Conservation (phyloP, 2,888 invertebrate species). For the Sesamia inferens region DNA sequence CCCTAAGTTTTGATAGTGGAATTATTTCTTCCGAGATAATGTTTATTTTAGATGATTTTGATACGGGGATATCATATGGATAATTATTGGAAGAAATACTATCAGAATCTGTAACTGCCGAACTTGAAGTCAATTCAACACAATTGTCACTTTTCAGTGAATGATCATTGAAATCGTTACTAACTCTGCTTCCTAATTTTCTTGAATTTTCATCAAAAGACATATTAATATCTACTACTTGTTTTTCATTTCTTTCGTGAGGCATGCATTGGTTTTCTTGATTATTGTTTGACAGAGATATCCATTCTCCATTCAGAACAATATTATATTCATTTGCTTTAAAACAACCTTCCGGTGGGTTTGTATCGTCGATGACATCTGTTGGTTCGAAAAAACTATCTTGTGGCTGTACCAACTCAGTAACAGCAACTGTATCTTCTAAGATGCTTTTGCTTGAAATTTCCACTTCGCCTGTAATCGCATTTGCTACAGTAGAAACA, state of each 20-base stretch:
- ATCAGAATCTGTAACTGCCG: conserved; percentile 6
- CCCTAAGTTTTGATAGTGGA: conserved; percentile 62
- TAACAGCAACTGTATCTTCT: conserved; percentile 12
- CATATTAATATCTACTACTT: conserved; percentile 7
- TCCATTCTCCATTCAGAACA: conserved; percentile 19
- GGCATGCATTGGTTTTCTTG: conserved; percentile 9
- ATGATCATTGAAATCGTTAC: conserved; percentile 49
- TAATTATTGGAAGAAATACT: conserved; percentile 2
- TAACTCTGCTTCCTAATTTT: conserved; percentile 20
- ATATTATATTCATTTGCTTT: conserved; percentile 14
- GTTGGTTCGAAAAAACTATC: conserved; percentile 9
- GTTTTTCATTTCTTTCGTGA: conserved; percentile 28
- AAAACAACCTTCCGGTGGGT: conserved; percentile 8
- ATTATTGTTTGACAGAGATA: conserved; percentile 6
- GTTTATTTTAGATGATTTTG: conserved; percentile 66
- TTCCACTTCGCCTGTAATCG: conserved; percentile 69
- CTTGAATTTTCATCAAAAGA: conserved; percentile 9
- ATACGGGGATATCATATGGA: conserved; percentile 1
- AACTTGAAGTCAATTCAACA: conserved; percentile 23
- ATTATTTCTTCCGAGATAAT: conserved; percentile 76
- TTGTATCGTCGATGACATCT: conserved; percentile 16
- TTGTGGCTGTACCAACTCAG: conserved; percentile 10
- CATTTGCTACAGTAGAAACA: conserved; percentile 66
- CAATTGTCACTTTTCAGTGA: conserved; percentile 47
- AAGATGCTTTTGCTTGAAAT: conserved; percentile 52